Evolutionary conservation across 2,113 vertebrate species (phyloP).

Genomic region (Loxodonta africana): DNA sequence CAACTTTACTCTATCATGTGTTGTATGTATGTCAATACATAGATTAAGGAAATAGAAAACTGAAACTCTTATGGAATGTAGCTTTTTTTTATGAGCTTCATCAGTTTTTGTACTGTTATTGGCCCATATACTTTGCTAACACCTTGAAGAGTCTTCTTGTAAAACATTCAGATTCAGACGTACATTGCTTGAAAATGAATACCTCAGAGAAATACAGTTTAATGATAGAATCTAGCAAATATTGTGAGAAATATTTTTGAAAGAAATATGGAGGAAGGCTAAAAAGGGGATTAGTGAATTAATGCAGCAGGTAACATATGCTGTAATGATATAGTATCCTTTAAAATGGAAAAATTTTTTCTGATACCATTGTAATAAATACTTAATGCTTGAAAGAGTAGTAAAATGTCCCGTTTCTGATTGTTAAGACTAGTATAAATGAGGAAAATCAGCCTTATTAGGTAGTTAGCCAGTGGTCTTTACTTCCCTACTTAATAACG

Average conservation of each 20-base stretch:
- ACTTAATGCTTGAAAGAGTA: conserved; percentile 46
- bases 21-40: background rate
- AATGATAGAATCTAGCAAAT: conserved; percentile 57
- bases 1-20: background rate
- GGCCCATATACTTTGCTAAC: background rate
- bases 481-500: background rate
- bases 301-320: background rate
- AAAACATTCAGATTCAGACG: conserved; percentile 60
- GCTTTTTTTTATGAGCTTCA: background rate
- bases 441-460: conserved; percentile 40
- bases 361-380: conserved; percentile 24
- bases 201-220: conserved; percentile 50
- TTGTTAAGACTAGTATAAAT: conserved; percentile 47
- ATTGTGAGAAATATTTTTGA: conserved; percentile 18
- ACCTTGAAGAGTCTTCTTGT: conserved; percentile 54
- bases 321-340: conserved; percentile 11
- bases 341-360: conserved; percentile 48
- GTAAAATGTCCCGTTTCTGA: conserved; percentile 45
- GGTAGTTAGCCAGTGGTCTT: background rate
- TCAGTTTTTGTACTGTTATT: background rate
- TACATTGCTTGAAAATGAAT: conserved; percentile 61
- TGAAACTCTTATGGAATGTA: conserved; percentile 2
- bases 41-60: conserved; percentile 50
- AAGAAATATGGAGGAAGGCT: conserved; percentile 2
- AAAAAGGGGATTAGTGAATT: conserved; percentile 47